These are phyloP conservation scores for Callosobruchus maculatus DNA, from an alignment of 2,888 invertebrate species.

Conservation along the genomic window DNA sequence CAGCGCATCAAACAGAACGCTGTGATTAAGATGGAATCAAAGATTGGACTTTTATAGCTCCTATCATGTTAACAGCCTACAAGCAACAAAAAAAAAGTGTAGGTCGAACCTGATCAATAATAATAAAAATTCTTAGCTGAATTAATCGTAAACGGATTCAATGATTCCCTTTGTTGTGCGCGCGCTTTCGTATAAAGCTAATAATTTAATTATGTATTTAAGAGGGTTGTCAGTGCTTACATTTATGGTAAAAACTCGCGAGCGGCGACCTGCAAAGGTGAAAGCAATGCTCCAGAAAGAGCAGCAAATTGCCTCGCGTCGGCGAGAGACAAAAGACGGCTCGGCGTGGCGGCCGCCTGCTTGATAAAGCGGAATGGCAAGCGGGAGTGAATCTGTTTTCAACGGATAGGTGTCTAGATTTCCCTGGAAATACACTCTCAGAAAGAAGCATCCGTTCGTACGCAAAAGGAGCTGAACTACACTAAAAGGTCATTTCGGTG, in stretches of 20 bases:
- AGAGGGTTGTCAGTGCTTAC: background rate
- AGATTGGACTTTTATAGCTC: no score
- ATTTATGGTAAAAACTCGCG: background rate
- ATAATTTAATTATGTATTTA: background rate
- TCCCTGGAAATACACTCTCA: no score
- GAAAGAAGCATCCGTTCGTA: no score
- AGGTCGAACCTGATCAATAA: background rate
- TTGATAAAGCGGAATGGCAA: background rate
- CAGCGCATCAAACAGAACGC: no score
- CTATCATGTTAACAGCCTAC: background rate
- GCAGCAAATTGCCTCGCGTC: background rate
- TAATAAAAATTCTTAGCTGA: background rate
- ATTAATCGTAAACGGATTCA: background rate
- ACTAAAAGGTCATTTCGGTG: no score
- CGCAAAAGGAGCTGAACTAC: no score
- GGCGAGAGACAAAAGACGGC: background rate
- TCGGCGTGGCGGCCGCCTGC: background rate
- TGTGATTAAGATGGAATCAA: no score
- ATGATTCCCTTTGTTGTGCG: background rate
- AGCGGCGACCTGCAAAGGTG: background rate
- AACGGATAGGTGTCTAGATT: no score
- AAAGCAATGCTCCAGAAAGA: background rate
- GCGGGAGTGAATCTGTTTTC: background rate
- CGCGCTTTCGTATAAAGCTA: background rate
- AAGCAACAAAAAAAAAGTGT: background rate